Evolutionary conservation across 2,113 vertebrate genomes (phyloP), one percentile per base, ranked within the genome.

Genomic region (Ctenomys sociabilis): DNA sequence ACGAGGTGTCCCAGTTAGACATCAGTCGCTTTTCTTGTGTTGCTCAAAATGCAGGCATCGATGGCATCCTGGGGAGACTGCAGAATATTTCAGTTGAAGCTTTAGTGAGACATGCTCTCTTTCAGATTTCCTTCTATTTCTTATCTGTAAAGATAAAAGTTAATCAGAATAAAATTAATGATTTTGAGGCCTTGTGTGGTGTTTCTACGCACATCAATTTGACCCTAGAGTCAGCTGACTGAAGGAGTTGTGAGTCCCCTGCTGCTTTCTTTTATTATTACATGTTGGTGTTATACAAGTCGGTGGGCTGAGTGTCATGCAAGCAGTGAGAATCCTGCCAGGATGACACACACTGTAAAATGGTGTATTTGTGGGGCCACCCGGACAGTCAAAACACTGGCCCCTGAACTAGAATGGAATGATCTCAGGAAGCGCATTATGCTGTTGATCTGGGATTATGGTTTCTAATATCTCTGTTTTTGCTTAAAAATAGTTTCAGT

Each of bases 351-450:
- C 8, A 72, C 32, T 95, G 28, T 61, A 85, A 91, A 90, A 88
- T 73, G 52, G 10, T 10, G 92, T 77, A 73, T n/a, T 45, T 92
- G 40, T 32, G 32, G 59, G 68, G 85, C 72, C 35, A 68, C 17
- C 73, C 22, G 73, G 21, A 93, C 45, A 90, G 59, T 73, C 4
- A 40, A 97, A 91, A 14, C 0, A 61, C 87, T 72, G 35, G 6
- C 92, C 40, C 61, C 70, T 59, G 26, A 88, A 82, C 75, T 82
- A 57, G 40, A 80, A 93, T 78, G 32, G 45, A 92, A 91, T 75
- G 5, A 57, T 90, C 19, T 82, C 70, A 73, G 24, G 12, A 77
- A 37, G 45, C 11, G 16, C 26, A 59, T 2, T 45, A 32, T 72
- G 37, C 78, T 70, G 75, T 21, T 83, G 16, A 66, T 14, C 37